Conservation (phyloP, 2,113 vertebrate species). For the Gallinago media region DNA sequence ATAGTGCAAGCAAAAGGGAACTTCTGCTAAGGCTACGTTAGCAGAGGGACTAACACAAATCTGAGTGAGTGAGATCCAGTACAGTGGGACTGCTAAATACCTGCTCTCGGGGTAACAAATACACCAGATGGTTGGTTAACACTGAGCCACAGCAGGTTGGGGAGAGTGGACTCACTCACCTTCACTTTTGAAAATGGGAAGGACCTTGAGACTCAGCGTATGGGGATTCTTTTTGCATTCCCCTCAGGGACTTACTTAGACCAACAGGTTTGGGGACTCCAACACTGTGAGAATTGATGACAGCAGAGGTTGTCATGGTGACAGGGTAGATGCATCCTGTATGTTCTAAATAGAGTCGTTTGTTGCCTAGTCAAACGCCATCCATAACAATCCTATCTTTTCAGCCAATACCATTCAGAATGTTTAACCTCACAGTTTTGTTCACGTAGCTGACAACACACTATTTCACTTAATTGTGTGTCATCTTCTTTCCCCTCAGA, state of each 20-base stretch:
- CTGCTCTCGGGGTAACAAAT: background rate
- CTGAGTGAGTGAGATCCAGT: background rate
- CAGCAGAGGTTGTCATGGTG: background rate
- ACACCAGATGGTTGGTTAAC: no score
- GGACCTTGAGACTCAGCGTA: accelerated
- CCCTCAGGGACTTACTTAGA: background rate
- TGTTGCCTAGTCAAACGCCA: no score
- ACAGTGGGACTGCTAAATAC: background rate
- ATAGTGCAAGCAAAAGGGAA: background rate
- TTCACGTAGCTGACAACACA: accelerated
- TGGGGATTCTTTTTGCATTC: background rate
- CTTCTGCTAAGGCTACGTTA: background rate
- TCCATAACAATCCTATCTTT: background rate
- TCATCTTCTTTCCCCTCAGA: constrained; percentile 74
- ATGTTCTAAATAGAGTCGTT: background rate
- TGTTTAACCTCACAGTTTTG: accelerated
- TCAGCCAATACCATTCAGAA: background rate
- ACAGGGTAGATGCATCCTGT: accelerated
- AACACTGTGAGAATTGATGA: background rate
- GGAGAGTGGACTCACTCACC: background rate
- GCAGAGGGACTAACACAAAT: no score
- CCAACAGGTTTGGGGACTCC: no score
- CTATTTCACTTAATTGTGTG: background rate
- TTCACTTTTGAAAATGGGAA: accelerated
- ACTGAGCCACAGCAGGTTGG: background rate